phyloP scores from a whole-genome alignment of 2,797 vertebrate species.

The Calcarius lapponicus region DNA sequence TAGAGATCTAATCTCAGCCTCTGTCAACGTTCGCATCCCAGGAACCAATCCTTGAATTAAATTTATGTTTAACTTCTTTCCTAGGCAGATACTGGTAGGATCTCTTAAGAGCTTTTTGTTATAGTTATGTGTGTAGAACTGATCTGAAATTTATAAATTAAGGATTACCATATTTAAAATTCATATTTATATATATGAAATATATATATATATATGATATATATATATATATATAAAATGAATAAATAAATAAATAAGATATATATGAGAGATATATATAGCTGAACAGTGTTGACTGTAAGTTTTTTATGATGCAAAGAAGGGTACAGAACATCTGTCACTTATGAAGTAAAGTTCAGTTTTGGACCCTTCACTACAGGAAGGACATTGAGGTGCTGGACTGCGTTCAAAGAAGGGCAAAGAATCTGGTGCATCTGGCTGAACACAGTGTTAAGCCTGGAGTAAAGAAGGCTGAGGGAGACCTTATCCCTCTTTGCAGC shows the following conservation, averaged over 20 bases:
- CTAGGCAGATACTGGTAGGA: background rate
- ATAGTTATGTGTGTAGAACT: background rate
- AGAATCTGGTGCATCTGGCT: background rate
- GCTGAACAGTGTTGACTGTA: background rate
- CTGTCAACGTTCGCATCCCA: background rate
- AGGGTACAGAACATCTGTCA: background rate
- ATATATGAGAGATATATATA: background rate
- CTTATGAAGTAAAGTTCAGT: background rate
- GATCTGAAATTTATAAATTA: background rate
- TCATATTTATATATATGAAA: no score
- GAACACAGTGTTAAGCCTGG: background rate
- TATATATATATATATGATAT: no score
- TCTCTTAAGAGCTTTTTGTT: background rate
- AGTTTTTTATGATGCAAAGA: background rate
- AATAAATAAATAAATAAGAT: no score
- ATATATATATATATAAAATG: background rate
- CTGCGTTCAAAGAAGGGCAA: background rate
- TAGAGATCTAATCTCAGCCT: background rate
- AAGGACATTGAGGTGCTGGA: no score
- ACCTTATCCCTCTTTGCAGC: background rate
- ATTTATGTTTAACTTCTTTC: background rate
- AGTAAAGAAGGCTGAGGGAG: background rate
- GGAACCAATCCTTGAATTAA: background rate
- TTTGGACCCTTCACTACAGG: background rate
- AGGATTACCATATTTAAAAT: background rate